Evolutionary conservation across 2,888 invertebrate genomes (phyloP), one percentile per base, ranked within the genome.

Genomic region (Seladonia tumulorum): DNA sequence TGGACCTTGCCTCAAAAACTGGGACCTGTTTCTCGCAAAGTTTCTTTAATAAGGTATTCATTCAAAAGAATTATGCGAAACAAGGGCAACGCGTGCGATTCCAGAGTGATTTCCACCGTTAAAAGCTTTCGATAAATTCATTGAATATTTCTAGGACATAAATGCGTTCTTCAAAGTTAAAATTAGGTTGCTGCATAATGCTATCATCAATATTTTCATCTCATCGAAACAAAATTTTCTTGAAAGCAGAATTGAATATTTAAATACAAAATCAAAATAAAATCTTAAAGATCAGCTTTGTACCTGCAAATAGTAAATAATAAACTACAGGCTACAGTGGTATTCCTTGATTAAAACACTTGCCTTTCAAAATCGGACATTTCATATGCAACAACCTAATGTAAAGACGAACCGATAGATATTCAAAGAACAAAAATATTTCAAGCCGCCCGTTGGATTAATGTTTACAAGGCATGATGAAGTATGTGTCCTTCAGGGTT

Each of bases 1-100:
- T 93, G 81, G 92, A 92, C 81, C 83, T 91, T 76, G 88, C 90
- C 47, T 91, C 92, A 74, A 92, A 91, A 82, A 91, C 92, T 66
- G 91, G 91, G 77, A 91, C 90, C 83, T 91, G 87, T 86, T 89
- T 89, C 83, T 85, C 88, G n/a, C 92, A 91, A 89, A 90, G 77
- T 87, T 90, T 91, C 78, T 88, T 85, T 86, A 89, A 90, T 87
- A 91, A 92, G 90, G 92, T 92, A 87, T 77, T 80, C 74, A 78
- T 75, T n/a, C 63, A 49, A 76, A 70, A 70, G 83, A 79, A 82
- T 42, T 87, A 81, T 45, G 47, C 53, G 47, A 81, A 49, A 73
- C 8, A 73, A 76, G 45, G 49, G 25, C 60, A 80, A 18, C 71
- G 81, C 75, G 39, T 73, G 73, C 72, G 25, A 83, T 78, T 60